Percentiles rank a stretch among this genome's conserved stretches.
Conservation (phyloP, 2,113 vertebrate genomes). For the Numida meleagris region DNA sequence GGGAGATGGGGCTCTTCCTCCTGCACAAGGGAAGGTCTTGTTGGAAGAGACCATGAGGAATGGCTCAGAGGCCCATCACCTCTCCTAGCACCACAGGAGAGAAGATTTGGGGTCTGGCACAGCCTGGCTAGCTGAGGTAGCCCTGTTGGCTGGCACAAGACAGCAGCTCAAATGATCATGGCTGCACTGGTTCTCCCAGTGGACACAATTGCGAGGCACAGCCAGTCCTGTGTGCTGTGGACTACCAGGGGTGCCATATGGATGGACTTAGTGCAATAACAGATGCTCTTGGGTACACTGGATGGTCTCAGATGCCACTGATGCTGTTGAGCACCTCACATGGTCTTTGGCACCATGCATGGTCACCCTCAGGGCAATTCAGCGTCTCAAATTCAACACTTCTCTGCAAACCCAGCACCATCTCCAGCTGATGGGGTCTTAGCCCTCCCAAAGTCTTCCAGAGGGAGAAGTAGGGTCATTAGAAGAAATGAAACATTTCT, state of each 20-base stretch:
- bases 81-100: neutral
- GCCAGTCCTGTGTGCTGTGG: neutral
- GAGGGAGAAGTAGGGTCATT: neutral
- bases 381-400: neutral
- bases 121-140: neutral
- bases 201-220: neutral
- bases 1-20: neutral
- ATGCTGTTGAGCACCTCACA: neutral
- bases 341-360: fast-evolving
- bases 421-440: neutral
- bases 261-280: neutral
- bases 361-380: neutral
- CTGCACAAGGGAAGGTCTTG: neutral
- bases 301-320: neutral
- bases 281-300: neutral
- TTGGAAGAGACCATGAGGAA: neutral
- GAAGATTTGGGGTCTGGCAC: neutral
- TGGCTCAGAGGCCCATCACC: fast-evolving
- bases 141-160: neutral
- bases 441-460: neutral
- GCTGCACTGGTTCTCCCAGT: neutral
- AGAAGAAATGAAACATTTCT: neutral
- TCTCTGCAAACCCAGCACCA: neutral
- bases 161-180: neutral
- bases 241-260: no score